Evolutionary conservation across 2,113 vertebrate genomes (phyloP), one percentile per base, ranked within the genome.

Genomic region (Aspidoscelis tigris): DNA sequence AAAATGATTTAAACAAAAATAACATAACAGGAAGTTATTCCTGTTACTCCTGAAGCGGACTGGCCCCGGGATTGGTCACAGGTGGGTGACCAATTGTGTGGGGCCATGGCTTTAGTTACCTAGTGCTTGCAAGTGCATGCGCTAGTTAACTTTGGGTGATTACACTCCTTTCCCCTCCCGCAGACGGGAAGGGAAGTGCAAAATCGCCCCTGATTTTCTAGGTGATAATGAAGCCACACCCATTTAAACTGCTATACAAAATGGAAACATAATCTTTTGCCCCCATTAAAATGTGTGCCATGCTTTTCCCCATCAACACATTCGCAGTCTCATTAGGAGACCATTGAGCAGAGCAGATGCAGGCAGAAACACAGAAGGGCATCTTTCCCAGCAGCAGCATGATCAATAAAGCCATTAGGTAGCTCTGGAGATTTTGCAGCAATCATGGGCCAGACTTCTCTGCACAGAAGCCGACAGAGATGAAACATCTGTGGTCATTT

Each of bases 391-490:
- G 73, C 61, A 83, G 73, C 61, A 89, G 58, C 0, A 0, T 24
- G 43, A 83, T 64, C 79, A n/a, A 61, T 86, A 75, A 85, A 90
- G 84, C 66, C 41, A 84, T 78, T 73, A 66, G 18, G 33, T 47
- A 87, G 69, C 43, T 80, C 43, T 20, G 43, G 71, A 9, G 73
- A 11, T 39, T 85, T 64, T 69, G 64, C 22, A 86, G 50, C 83
- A 91, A 88, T 78, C 26, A 21, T n/a, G 11, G 10, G 64, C 73
- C 43, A 47, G 75, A n/a, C 76, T 83, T 84, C 74, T 85, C 80
- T 55, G 24, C 65, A 66, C 43, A 22, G 82, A 85, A 84, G 39
- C 75, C 75, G 58, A n/a, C 77, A 83, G 3, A 68, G 9, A 53
- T 41, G n/a, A 85, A 81, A 70, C 16, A 53, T 16, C 5, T 9